Evolutionary conservation across 2,888 invertebrate genomes (phyloP).

Genomic region (Oxyteleia sp.): DNA sequence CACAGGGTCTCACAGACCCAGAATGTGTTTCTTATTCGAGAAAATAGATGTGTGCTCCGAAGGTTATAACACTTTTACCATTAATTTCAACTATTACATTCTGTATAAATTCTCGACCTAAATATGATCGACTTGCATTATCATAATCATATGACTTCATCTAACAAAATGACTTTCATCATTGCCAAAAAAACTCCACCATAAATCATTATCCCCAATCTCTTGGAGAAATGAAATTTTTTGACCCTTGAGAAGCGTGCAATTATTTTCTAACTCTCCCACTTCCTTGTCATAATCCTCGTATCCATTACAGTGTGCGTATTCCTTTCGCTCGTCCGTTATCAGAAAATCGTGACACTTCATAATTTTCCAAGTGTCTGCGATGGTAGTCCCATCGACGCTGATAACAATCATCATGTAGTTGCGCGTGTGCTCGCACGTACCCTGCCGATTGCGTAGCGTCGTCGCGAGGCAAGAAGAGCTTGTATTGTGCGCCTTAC

Average conservation of each 20-base stretch:
- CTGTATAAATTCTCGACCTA: neutral
- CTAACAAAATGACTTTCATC: neutral
- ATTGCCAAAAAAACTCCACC: neutral
- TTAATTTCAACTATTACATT: too few relatives aligned
- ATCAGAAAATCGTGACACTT: conserved; percentile 76
- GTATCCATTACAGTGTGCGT: conserved; percentile 7
- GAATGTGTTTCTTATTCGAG: too few relatives aligned
- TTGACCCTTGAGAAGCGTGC: conserved; percentile 9
- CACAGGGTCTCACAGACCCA: too few relatives aligned
- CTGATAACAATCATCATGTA: conserved; percentile 54
- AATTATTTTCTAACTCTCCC: conserved; percentile 41
- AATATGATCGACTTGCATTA: neutral
- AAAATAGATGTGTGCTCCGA: too few relatives aligned
- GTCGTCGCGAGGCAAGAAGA: conserved; percentile 77
- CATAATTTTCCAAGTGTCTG: conserved; percentile 77
- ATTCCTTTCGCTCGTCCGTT: conserved; percentile 21
- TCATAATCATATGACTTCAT: neutral
- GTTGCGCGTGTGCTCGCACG: conserved; percentile 15
- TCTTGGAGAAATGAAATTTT: conserved; percentile 11
- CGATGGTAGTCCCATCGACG: conserved; percentile 6
- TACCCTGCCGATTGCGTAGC: conserved; percentile 70
- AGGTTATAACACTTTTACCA: too few relatives aligned
- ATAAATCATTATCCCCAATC: neutral
- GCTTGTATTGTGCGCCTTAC: conserved; percentile 33
- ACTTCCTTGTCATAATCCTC: conserved; percentile 39